Evolutionary conservation across 2,888 invertebrate genomes (phyloP).

Genomic region (Drosophila melanosoma): DNA sequence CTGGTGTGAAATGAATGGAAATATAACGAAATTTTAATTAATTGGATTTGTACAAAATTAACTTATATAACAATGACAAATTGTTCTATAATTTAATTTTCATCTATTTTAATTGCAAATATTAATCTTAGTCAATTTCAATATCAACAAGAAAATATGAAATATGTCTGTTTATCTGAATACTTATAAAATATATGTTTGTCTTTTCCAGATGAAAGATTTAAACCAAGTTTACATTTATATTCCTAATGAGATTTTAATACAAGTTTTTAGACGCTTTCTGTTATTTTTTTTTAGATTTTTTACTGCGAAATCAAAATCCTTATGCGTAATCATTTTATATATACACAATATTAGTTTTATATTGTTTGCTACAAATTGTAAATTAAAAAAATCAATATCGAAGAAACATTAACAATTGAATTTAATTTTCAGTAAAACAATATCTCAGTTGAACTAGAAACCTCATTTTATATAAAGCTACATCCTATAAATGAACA

Average conservation of each 20-base stretch:
- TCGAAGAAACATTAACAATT: not conserved
- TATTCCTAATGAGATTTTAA: not conserved
- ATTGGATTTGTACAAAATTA: conserved; percentile 17
- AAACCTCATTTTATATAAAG: not conserved
- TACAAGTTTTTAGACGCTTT: no score
- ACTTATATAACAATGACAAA: conserved; percentile 10
- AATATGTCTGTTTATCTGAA: not conserved
- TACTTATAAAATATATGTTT: not conserved
- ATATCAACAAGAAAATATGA: not conserved
- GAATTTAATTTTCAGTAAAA: not conserved
- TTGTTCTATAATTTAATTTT: conserved; percentile 12
- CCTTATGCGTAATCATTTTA: no score
- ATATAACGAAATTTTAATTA: conserved; percentile 38
- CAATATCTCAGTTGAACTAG: not conserved
- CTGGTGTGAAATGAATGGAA: conserved; percentile 10
- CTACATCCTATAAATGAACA: not conserved
- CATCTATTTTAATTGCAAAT: not conserved
- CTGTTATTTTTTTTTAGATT: not conserved
- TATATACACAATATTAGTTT: not conserved
- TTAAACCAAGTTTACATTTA: not conserved
- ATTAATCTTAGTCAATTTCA: not conserved
- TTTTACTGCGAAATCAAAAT: no score
- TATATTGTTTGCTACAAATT: not conserved
- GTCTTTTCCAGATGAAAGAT: not conserved
- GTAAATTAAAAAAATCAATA: not conserved